Base-by-base conservation (phyloP, 2,797 vertebrate species). In the Neosalanx taihuensis region DNA sequence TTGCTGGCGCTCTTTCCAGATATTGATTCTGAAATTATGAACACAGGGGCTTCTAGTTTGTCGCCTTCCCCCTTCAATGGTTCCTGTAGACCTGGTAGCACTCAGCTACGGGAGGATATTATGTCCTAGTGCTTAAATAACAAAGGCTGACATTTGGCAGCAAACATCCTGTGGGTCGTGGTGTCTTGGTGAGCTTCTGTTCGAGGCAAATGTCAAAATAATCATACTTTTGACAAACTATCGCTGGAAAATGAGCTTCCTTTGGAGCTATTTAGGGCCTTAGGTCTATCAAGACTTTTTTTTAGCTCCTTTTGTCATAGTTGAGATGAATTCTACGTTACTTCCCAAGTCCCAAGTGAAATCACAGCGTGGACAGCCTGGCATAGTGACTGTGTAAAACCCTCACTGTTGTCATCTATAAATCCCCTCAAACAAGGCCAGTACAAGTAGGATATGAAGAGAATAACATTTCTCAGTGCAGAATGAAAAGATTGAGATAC, bases 1-100 rank as follows among this genome's bases (percentile, higher is more conserved):
- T 66, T 79, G 73, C 67, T 79, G 68, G 6, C 51, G 79, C 68
- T 82, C 75, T 66, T 73, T 72, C 56, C 62, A 26, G 58, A 30
- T 80, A 84, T 85, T 81, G 80, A 85, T 85, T 85, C 84, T 53
- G 33, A 85, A 83, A 86, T 73, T 72, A 72, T 51, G 60, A 59
- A 82, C 81, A 78, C 85, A 86, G 83, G 72, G 76, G 67, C 76
- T 71, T 46, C 41, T 46, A 12, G 41, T 46, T 13, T 46, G 41
- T 1, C 13, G 41, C 41, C 41, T 13, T 3, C 41, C 41, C 41
- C 41, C 41, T 46, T 46, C 41, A 46, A 46, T 46, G 10, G 41
- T 46, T 46, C 41, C 12, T 46, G 33, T 35, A 46, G 41, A 41
- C 41, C 41, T 37, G 35, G 35, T 9, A 9, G 35, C 35, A 37